Conservation (phyloP, 2,888 invertebrate species). For the Biston betularia region DNA sequence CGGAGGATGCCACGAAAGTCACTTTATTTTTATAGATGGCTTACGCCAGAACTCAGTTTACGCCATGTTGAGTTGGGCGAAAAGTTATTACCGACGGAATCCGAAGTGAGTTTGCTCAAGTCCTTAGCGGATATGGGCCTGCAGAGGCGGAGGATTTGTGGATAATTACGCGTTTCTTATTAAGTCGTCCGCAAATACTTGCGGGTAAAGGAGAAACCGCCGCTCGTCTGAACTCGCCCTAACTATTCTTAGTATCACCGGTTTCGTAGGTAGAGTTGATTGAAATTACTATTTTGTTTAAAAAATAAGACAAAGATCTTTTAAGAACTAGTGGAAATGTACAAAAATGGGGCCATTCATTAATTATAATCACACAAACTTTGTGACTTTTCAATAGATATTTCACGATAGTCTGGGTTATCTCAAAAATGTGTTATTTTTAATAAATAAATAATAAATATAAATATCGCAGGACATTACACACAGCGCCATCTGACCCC, state of each 20-base stretch:
- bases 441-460: too few relatives aligned
- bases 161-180: slow-evolving; percentile 75
- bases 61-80: slow-evolving; percentile 54
- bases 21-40: slow-evolving; percentile 49
- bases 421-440: too few relatives aligned
- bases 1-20: slow-evolving; percentile 45
- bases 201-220: slow-evolving; percentile 34
- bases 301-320: too few relatives aligned
- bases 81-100: slow-evolving; percentile 64
- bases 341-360: too few relatives aligned
- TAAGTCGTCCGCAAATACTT: slow-evolving; percentile 74
- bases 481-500: too few relatives aligned
- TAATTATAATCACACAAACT: too few relatives aligned
- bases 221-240: not conserved
- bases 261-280: not conserved
- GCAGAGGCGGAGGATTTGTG: slow-evolving; percentile 59
- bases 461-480: too few relatives aligned
- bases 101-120: slow-evolving; percentile 68
- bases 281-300: not conserved
- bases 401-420: too few relatives aligned
- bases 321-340: too few relatives aligned
- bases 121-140: slow-evolving; percentile 64
- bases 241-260: slow-evolving; percentile 23
- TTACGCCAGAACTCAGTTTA: slow-evolving; percentile 50
- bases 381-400: too few relatives aligned